These are phyloP conservation scores for Rhinoderma darwinii DNA, from an alignment of 2,113 vertebrate species.

Conservation along the genomic window DNA sequence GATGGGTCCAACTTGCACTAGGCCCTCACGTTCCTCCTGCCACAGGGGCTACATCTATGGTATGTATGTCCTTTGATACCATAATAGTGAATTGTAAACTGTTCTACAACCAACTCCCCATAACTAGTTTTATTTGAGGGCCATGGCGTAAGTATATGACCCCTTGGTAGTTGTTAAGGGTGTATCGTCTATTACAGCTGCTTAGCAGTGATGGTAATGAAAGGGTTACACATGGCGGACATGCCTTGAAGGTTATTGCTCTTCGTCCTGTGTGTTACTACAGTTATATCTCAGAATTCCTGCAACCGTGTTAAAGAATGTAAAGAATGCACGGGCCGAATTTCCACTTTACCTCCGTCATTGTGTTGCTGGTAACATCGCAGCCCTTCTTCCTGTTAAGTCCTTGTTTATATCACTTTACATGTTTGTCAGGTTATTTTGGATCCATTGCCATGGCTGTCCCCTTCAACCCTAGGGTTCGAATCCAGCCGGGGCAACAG, in stretches of 20 bases:
- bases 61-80: no score
- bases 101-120: no score
- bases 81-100: no score
- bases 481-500: no score
- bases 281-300: constrained; percentile 28
- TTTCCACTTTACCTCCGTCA: constrained; percentile 18
- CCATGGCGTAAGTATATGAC: not conserved
- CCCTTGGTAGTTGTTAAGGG: not conserved
- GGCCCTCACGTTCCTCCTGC: no score
- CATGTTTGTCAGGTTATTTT: not conserved
- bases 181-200: no score
- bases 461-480: not conserved
- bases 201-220: no score
- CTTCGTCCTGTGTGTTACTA: constrained; percentile 33
- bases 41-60: no score
- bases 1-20: no score
- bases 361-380: not conserved
- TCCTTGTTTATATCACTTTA: not conserved
- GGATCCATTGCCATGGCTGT: not conserved
- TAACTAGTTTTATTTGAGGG: not conserved
- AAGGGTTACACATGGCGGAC: constrained; percentile 24
- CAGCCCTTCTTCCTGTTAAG: not conserved
- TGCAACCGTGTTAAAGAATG: constrained; percentile 34
- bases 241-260: constrained; percentile 30
- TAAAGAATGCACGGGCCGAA: constrained; percentile 29